These are phyloP conservation scores for Laspeyria flexula DNA, from an alignment of 2,888 invertebrate species.

Conservation along the genomic window DNA sequence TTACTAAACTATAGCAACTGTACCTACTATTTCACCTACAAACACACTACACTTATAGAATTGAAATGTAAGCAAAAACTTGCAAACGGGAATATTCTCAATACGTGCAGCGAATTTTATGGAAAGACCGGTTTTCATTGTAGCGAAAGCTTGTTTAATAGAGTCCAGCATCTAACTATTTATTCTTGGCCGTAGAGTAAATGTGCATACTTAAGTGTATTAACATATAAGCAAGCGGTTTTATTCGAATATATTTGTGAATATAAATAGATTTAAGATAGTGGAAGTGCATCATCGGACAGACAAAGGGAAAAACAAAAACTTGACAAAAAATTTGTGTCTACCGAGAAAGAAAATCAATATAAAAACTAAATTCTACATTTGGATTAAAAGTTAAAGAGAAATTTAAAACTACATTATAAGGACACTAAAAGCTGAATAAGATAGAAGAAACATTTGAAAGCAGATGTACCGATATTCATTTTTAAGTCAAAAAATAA, in stretches of 20 bases:
- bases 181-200: constrained; percentile 17
- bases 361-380: too few species aligned
- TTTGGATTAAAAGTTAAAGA: too few species aligned
- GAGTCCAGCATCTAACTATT: constrained; percentile 24
- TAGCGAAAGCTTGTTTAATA: constrained; percentile 44
- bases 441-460: too few species aligned
- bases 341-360: too few species aligned
- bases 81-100: constrained; percentile 30
- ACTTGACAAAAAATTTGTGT: too few species aligned
- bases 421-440: too few species aligned
- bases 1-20: not conserved
- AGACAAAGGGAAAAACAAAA: too few species aligned
- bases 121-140: constrained; percentile 50
- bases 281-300: too few species aligned
- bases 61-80: constrained; percentile 12
- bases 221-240: not conserved
- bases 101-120: constrained; percentile 36
- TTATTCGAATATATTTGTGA: not conserved
- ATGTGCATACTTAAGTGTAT: constrained; percentile 8
- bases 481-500: too few species aligned
- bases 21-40: constrained; percentile 5
- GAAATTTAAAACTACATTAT: too few species aligned
- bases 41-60: not conserved
- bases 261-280: too few species aligned
- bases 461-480: too few species aligned